A percentile compares a stretch with the other conserved stretches of the same genome.
These are phyloP conservation scores for Coelopa frigida DNA, from an alignment of 1,140 invertebrate species.

Conservation along the genomic window DNA sequence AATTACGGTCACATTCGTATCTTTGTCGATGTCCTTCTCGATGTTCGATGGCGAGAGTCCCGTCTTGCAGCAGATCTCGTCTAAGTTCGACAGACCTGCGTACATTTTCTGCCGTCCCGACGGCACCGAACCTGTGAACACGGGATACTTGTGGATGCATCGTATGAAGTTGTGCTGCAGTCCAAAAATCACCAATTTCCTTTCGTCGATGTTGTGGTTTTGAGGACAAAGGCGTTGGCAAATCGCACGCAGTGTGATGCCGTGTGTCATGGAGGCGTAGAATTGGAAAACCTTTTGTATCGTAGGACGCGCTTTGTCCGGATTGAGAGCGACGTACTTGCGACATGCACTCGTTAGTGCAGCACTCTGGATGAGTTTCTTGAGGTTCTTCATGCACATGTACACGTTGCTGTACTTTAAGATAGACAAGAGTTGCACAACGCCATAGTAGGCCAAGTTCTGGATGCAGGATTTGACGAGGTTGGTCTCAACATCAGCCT, in stretches of 20 bases:
- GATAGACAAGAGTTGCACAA: constrained; percentile 73
- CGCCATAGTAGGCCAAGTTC: constrained; percentile 75
- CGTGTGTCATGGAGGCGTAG: constrained; percentile 76
- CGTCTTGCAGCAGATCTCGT: constrained; percentile 85
- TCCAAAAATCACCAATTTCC: constrained; percentile 87
- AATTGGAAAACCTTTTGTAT: constrained; percentile 72
- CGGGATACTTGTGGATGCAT: constrained; percentile 68
- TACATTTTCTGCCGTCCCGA: constrained; percentile 60
- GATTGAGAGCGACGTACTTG: constrained; percentile 55
- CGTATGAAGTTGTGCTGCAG: constrained; percentile 78
- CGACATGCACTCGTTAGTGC: constrained; percentile 70
- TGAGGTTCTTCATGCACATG: constrained; percentile 75
- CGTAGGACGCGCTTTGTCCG: constrained; percentile 48
- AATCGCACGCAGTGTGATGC: constrained; percentile 75
- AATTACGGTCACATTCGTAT: constrained; percentile 74
- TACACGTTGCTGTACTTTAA: constrained; percentile 94
- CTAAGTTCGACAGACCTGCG: constrained; percentile 70
- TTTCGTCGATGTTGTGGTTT: constrained; percentile 60
- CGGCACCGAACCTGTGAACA: constrained; percentile 47
- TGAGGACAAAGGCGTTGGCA: constrained; percentile 58
- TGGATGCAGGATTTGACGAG: constrained; percentile 91
- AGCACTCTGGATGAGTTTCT: constrained; percentile 59
- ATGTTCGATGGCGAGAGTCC: constrained; percentile 72
- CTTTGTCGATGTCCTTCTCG: constrained; percentile 78
- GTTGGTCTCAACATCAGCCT: constrained; percentile 87